Base-by-base conservation (phyloP, 2,888 invertebrate genomes). In the Diploptera punctata region DNA sequence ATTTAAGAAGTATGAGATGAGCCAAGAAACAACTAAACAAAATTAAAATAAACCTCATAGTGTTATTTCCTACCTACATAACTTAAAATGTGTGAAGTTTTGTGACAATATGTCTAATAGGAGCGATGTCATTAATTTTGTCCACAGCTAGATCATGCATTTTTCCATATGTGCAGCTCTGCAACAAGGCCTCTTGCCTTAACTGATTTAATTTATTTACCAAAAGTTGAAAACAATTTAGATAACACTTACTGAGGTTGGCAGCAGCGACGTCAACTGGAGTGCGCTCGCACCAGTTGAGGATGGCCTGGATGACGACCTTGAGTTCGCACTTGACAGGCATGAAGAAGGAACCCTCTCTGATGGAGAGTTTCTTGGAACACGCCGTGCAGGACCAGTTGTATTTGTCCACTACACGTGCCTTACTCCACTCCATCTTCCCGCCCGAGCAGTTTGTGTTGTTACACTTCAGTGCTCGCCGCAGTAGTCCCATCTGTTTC, bases 261-360 rank as follows among this genome's bases (percentile, higher is more conserved):
- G 84, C 82, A 18, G 87, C 85, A 52, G 86, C 84, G 29, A 82
- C 77, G 68, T 84, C 84, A 7, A 83, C 79, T 44, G 89, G 87
- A n/a, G 86, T 85, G 79, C 87, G 86, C 77, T 90, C 88, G 80
- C 89, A 88, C 91, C 91, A 91, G 0, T 88, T 89, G 49, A 89
- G 80, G 70, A 90, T 86, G 13, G 89, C 81, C 79, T 89, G 88
- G 72, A 91, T 81, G 54, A 86, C 84, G 78, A 87, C 86, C 74
- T 87, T 84, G 65, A 91, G 82, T 71, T 88, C 88, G 79, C 91
- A 90, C 76, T 88, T 89, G 18, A 90, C 81, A 54, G 87, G 84
- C n/a, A 86, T 81, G 78, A 91, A 89, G 77, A 90, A 88, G 0
- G 90, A 89, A 70, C 83, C 80, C 16, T 85, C 84, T 71, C 87